phyloP scores from a whole-genome alignment of 2,888 invertebrate genomes.

The Clitarchus hookeri region DNA sequence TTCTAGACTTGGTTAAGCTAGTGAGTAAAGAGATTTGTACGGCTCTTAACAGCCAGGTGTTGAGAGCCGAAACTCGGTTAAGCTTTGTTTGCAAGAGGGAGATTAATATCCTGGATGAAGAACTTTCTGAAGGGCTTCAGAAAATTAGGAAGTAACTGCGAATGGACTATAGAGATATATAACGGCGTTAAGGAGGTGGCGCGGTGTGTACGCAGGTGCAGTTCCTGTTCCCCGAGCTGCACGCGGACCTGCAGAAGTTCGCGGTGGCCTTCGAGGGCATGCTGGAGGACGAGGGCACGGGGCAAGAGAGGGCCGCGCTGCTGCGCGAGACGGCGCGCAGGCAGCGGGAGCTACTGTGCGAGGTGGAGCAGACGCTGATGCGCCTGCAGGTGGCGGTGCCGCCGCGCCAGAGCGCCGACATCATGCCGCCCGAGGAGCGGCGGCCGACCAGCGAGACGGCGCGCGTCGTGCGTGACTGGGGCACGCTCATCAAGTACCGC shows the following conservation, averaged over 20 bases:
- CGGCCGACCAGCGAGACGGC: conserved; percentile 50
- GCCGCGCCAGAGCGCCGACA: conserved; percentile 45
- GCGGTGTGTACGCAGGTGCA: conserved; percentile 17
- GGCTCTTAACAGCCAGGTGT: too few species aligned
- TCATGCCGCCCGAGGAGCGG: conserved; percentile 51
- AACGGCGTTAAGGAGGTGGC: too few species aligned
- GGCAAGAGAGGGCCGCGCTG: background rate
- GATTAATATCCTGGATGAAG: too few species aligned
- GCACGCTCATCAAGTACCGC: conserved; percentile 53
- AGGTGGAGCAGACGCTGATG: conserved; percentile 47
- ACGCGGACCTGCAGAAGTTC: conserved; percentile 42
- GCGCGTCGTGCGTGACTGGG: conserved; percentile 54
- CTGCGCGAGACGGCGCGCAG: background rate
- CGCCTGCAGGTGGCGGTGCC: conserved; percentile 50
- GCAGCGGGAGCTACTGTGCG: conserved; percentile 39
- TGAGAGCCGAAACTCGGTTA: too few species aligned
- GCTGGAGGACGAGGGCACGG: conserved; percentile 30
- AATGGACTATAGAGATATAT: too few species aligned
- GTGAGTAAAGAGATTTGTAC: too few species aligned
- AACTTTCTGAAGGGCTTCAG: too few species aligned
- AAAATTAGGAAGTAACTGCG: too few species aligned
- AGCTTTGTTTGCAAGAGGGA: too few species aligned
- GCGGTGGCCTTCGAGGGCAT: conserved; percentile 41
- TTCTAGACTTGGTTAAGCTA: too few species aligned
- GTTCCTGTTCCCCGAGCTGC: conserved; percentile 31